Percentiles rank a stretch among this genome's conserved stretches.
phyloP scores from a whole-genome alignment of 2,888 invertebrate genomes.

The Pollenia angustigena region DNA sequence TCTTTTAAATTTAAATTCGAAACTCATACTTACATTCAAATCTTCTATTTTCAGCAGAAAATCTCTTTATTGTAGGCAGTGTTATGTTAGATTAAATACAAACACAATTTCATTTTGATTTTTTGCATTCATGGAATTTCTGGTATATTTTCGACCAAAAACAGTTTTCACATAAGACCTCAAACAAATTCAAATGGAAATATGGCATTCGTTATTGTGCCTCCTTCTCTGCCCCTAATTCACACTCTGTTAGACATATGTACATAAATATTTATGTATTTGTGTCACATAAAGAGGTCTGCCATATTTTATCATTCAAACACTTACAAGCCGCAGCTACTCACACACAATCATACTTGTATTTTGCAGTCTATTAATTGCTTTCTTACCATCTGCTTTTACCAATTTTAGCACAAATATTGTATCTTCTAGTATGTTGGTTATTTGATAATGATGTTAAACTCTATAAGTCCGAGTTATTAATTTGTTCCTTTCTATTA shows the following conservation, averaged over 20 bases:
- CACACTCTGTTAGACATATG: not conserved
- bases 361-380: slow-evolving; percentile 25
- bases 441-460: slow-evolving; percentile 32
- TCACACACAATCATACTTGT: not conserved
- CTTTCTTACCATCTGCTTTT: slow-evolving; percentile 49
- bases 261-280: not conserved
- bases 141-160: not conserved
- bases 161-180: not conserved
- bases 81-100: not conserved
- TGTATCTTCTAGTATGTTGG: not conserved
- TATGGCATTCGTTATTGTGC: not conserved
- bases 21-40: not conserved
- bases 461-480: slow-evolving; percentile 25
- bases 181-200: not conserved
- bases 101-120: not conserved
- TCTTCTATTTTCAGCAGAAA: not conserved
- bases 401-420: slow-evolving; percentile 7
- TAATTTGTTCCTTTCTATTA: slow-evolving; percentile 8
- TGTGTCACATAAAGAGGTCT: not conserved
- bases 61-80: not conserved
- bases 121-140: not conserved
- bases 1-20: not conserved
- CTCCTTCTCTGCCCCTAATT: not conserved
- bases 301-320: not conserved
- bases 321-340: not conserved